phyloP scores from a whole-genome alignment of 2,888 invertebrate genomes.

The Apotomis capreana region DNA sequence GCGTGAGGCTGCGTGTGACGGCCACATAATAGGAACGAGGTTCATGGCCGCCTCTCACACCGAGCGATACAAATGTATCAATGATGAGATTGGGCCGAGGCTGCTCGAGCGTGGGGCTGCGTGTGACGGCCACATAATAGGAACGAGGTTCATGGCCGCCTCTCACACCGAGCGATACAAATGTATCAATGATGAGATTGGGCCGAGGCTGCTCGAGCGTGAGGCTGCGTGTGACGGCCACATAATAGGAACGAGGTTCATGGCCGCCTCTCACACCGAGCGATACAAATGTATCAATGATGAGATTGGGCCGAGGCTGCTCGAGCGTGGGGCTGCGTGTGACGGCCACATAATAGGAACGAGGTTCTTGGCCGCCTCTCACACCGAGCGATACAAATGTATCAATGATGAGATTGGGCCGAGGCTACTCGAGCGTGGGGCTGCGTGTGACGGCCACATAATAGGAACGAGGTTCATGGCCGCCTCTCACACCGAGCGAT shows the following conservation, averaged over 20 bases:
- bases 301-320: neutral
- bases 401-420: slow-evolving; percentile 28
- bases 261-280: too few species aligned
- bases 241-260: too few species aligned
- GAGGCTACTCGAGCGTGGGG: slow-evolving; percentile 1
- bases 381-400: slow-evolving; percentile 28
- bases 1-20: neutral
- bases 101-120: slow-evolving; percentile 44
- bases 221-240: too few species aligned
- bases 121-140: slow-evolving; percentile 59
- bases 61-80: slow-evolving; percentile 33
- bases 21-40: too few species aligned
- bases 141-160: slow-evolving; percentile 46
- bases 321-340: slow-evolving; percentile 46
- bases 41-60: too few species aligned
- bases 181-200: slow-evolving; percentile 38
- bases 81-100: slow-evolving; percentile 4
- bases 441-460: slow-evolving; percentile 59
- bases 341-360: slow-evolving; percentile 59
- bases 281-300: slow-evolving; percentile 43
- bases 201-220: too few species aligned
- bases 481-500: slow-evolving; percentile 5
- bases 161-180: slow-evolving; percentile 3
- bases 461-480: slow-evolving; percentile 50
- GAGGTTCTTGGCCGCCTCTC: slow-evolving; percentile 43